Evolutionary conservation across 2,888 invertebrate genomes (phyloP).

Genomic region (Eupithecia insigniata): DNA sequence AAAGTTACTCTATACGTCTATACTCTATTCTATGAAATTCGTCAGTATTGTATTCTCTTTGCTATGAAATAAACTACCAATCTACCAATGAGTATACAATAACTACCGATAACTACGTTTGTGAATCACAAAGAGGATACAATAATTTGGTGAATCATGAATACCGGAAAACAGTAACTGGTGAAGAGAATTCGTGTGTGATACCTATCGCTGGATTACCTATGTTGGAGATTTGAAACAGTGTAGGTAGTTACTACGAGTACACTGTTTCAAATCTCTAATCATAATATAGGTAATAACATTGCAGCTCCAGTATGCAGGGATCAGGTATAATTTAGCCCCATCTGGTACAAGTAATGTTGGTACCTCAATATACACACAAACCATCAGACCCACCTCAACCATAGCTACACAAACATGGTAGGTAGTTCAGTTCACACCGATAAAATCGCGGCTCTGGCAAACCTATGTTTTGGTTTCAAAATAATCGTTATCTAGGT

Average conservation of each 20-base stretch:
- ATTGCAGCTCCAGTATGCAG: slow-evolving; percentile 38
- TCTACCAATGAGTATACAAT: no score
- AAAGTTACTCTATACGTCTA: no score
- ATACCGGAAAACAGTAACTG: slow-evolving; percentile 50
- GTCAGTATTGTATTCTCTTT: no score
- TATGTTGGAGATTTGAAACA: slow-evolving; percentile 76
- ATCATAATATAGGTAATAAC: no score
- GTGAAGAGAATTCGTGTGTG: slow-evolving; percentile 60
- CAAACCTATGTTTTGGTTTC: slow-evolving; percentile 8
- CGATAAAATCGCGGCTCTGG: slow-evolving; percentile 38
- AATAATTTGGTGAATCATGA: slow-evolving; percentile 10
- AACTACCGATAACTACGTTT: no score
- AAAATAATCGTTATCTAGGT: slow-evolving; percentile 36
- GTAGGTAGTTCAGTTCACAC: background rate
- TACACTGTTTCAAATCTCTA: no score
- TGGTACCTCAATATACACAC: no score
- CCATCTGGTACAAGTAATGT: background rate
- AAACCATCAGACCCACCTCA: no score
- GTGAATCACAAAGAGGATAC: no score
- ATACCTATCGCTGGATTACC: slow-evolving; percentile 66
- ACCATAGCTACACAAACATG: background rate
- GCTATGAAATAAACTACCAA: no score
- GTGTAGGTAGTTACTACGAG: no score
- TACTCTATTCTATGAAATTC: no score
- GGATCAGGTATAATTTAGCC: slow-evolving; percentile 48